A percentile compares a stretch with the other conserved stretches of the same genome.
Evolutionary conservation across 1,140 invertebrate species (phyloP).

Genomic region (Lutraria rhynchaena): DNA sequence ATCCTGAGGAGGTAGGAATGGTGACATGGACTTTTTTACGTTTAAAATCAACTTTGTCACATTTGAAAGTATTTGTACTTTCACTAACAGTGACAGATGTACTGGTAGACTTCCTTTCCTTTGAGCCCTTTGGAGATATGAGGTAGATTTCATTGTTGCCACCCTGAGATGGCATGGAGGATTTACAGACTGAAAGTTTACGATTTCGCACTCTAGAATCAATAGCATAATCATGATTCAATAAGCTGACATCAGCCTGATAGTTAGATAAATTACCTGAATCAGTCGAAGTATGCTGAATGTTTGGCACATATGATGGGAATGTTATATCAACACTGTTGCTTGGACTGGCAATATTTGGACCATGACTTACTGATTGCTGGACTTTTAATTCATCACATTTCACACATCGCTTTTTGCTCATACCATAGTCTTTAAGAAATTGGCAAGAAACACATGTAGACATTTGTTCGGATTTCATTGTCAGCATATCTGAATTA

Average conservation of each 20-base stretch:
- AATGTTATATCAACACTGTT: slow-evolving; percentile 18
- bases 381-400: slow-evolving; percentile 28
- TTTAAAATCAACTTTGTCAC: too few relatives aligned
- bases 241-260: neutral
- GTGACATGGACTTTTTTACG: too few relatives aligned
- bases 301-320: slow-evolving; percentile 5
- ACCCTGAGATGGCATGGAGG: neutral
- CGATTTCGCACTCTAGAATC: slow-evolving; percentile 2
- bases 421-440: slow-evolving; percentile 44
- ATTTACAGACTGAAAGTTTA: neutral
- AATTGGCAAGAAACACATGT: slow-evolving; percentile 54
- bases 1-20: too few relatives aligned
- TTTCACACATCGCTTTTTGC: slow-evolving; percentile 34
- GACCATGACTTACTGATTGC: neutral
- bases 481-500: neutral
- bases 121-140: neutral
- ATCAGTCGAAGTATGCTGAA: neutral
- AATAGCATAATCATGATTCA: slow-evolving; percentile 24
- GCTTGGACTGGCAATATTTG: slow-evolving; percentile 14
- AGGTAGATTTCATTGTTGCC: slow-evolving; percentile 31
- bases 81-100: too few relatives aligned
- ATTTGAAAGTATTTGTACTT: too few relatives aligned
- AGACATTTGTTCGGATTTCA: neutral
- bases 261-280: neutral
- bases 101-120: neutral